Evolutionary conservation across 2,888 invertebrate species (phyloP).

Genomic region (Dermolepida albohirtum): DNA sequence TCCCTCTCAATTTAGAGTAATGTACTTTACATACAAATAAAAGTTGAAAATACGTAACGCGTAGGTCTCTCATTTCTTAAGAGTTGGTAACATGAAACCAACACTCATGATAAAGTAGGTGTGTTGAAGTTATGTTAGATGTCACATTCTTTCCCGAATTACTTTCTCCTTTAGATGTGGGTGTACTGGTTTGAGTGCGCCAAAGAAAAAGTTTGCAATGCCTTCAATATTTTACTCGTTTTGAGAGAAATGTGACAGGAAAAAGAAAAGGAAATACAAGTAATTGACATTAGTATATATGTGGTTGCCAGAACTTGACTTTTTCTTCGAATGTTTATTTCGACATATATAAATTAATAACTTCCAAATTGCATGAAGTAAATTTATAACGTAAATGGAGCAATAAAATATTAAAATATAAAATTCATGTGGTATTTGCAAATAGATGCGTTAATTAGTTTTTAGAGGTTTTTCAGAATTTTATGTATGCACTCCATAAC

Average conservation of each 20-base stretch:
- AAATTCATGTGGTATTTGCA: no score
- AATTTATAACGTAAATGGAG: no score
- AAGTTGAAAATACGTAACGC: not conserved
- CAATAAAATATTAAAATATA: no score
- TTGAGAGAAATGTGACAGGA: not conserved
- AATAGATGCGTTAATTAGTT: no score
- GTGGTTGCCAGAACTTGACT: not conserved
- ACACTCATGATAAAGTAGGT: not conserved
- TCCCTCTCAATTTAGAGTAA: no score
- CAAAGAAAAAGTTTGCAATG: constrained; percentile 11
- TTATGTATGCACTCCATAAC: no score
- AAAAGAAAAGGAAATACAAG: not conserved
- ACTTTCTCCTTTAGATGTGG: not conserved
- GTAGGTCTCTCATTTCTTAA: no score
- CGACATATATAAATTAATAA: not conserved
- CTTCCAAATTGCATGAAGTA: no score
- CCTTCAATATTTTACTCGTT: not conserved
- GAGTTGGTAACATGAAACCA: no score
- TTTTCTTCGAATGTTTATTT: not conserved
- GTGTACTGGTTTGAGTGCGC: not conserved
- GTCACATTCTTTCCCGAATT: constrained; percentile 4
- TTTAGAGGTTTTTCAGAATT: no score
- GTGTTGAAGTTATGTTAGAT: not conserved
- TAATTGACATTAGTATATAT: not conserved
- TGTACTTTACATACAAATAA: no score